Conservation (phyloP, 2,888 invertebrate species). For the Drosophila longiperda region DNA sequence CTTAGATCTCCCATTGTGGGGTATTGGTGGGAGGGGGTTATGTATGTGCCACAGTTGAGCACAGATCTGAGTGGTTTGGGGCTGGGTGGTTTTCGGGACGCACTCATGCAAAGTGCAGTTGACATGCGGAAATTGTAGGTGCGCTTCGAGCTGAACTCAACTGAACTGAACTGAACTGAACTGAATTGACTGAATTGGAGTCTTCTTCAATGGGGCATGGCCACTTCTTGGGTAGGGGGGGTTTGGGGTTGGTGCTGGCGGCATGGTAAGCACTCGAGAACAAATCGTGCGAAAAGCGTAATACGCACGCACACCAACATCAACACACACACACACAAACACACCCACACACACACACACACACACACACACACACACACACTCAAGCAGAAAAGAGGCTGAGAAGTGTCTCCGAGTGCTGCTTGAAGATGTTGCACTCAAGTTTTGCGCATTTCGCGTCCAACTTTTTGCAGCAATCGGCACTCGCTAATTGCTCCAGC, state of each 20-base stretch:
- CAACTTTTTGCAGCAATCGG: slow-evolving; percentile 27
- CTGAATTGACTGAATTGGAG: slow-evolving; percentile 43
- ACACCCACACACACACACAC: neutral
- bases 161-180: slow-evolving; percentile 18
- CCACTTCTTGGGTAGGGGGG: slow-evolving; percentile 36
- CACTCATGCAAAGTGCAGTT: slow-evolving; percentile 81
- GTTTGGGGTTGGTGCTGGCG: neutral
- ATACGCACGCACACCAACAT: slow-evolving; percentile 47
- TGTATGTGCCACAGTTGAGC: neutral
- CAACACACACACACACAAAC: slow-evolving; percentile 3
- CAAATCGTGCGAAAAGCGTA: slow-evolving; percentile 65
- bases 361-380: neutral
- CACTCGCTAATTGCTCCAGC: slow-evolving; percentile 44
- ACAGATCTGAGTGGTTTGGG: neutral
- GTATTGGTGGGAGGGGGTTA: too few relatives aligned
- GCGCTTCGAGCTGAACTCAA: slow-evolving; percentile 43
- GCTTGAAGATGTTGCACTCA: slow-evolving; percentile 40
- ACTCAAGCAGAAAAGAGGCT: neutral
- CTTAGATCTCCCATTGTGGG: slow-evolving; percentile 8
- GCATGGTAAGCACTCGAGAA: slow-evolving; percentile 45
- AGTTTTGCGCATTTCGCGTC: slow-evolving; percentile 45
- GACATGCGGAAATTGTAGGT: slow-evolving; percentile 81
- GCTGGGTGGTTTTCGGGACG: slow-evolving; percentile 33
- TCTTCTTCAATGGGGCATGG: slow-evolving; percentile 64
- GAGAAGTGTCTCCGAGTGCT: slow-evolving; percentile 14